Evolutionary conservation across 2,113 vertebrate genomes (phyloP).

Genomic region (Phrynosoma blainvillii): DNA sequence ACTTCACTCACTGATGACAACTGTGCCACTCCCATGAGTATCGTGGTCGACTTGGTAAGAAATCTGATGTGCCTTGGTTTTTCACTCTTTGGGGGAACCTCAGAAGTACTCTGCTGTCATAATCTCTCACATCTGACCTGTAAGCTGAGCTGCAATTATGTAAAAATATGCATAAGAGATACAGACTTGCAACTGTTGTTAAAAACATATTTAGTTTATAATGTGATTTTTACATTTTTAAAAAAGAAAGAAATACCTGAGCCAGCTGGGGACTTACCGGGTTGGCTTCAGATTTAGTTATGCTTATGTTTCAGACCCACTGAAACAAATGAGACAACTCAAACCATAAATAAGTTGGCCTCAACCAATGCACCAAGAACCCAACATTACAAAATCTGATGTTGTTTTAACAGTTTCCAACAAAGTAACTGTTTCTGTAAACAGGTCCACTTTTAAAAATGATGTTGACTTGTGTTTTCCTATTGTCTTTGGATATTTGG

Average conservation of each 20-base stretch:
- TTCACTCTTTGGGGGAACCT: slow-evolving; percentile 96
- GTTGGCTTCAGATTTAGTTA: neutral
- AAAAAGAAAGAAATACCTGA: too few relatives aligned
- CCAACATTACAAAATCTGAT: neutral
- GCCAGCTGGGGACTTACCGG: neutral
- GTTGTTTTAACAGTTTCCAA: neutral
- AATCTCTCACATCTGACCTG: slow-evolving; percentile 82
- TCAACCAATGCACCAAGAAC: neutral
- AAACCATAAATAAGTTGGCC: neutral
- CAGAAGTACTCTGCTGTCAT: slow-evolving; percentile 91
- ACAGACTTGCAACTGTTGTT: neutral
- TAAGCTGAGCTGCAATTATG: slow-evolving; percentile 82
- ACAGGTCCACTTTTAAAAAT: neutral
- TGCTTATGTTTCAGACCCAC: neutral
- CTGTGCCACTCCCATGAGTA: slow-evolving; percentile 99
- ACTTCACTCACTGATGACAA: slow-evolving; percentile 92
- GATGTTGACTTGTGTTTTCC: neutral
- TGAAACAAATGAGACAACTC: neutral
- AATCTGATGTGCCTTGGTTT: slow-evolving; percentile 96
- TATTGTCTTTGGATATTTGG: neutral
- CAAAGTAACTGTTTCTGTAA: neutral
- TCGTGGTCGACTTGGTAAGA: slow-evolving; percentile 91
- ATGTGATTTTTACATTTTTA: neutral
- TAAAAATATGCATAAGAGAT: neutral
- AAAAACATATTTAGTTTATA: neutral